Evolutionary conservation across 2,797 vertebrate species (phyloP).

Genomic region (Sebastes steindachneri): DNA sequence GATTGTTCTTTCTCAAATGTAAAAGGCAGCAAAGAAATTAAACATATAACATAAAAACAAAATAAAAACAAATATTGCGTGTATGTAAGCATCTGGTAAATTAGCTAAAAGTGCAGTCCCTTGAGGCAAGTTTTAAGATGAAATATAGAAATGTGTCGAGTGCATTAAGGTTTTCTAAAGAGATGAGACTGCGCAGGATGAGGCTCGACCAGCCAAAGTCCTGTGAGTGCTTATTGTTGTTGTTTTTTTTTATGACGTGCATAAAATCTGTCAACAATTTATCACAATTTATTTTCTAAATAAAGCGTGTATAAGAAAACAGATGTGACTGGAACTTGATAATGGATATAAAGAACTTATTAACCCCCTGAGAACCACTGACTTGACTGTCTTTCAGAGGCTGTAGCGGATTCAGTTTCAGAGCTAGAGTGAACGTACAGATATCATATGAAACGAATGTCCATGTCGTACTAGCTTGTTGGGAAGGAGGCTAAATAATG

Average conservation of each 20-base stretch:
- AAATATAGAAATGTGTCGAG: constrained; percentile 1
- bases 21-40: neutral
- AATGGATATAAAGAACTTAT: neutral
- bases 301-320: neutral
- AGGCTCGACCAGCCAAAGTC: neutral
- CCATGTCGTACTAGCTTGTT: too few species aligned
- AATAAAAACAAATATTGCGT: neutral
- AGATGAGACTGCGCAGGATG: neutral
- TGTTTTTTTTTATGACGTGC: neutral
- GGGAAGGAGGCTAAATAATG: too few species aligned
- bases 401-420: too few species aligned
- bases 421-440: too few species aligned
- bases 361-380: neutral
- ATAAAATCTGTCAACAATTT: neutral
- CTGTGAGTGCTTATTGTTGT: neutral
- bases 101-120: neutral
- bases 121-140: constrained; percentile 7
- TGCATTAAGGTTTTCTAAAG: neutral
- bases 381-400: too few species aligned
- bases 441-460: too few species aligned
- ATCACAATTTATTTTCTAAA: neutral
- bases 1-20: neutral
- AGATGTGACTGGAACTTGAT: neutral
- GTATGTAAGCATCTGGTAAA: neutral
- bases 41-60: neutral